phyloP scores from a whole-genome alignment of 23 tunicate genomes.

The Halocynthia aurantium region DNA sequence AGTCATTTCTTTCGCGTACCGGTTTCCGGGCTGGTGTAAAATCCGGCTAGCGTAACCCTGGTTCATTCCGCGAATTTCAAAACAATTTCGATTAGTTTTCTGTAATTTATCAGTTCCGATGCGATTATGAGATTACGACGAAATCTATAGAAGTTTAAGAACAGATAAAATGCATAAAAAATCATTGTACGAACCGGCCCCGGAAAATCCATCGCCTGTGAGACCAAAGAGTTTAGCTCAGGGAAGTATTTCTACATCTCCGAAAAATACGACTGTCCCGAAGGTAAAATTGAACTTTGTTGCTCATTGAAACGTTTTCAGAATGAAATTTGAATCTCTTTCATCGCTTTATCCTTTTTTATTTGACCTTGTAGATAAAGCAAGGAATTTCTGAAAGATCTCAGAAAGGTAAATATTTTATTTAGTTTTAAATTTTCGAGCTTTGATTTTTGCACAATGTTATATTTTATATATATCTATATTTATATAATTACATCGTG shows the following conservation, averaged over 20 bases:
- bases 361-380: neutral
- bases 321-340: neutral
- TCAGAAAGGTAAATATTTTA: neutral
- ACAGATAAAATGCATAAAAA: conserved; percentile 5
- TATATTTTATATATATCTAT: neutral
- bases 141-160: too few species aligned
- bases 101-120: too few species aligned
- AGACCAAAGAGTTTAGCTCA: neutral
- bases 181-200: conserved; percentile 7
- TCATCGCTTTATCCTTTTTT: neutral
- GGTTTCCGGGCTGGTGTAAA: too few species aligned
- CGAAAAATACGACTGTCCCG: neutral
- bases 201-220: neutral
- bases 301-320: neutral
- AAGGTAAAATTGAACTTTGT: neutral
- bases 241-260: neutral
- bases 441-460: neutral
- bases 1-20: too few species aligned
- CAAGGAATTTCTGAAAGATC: conserved; percentile 2
- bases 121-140: too few species aligned
- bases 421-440: neutral
- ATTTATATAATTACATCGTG: neutral
- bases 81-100: too few species aligned
- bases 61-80: too few species aligned
- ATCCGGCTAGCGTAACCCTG: too few species aligned